Percentiles rank a stretch among this genome's conserved stretches.
Conservation (phyloP, 2,888 invertebrate species). For the Panorpa germanica region DNA sequence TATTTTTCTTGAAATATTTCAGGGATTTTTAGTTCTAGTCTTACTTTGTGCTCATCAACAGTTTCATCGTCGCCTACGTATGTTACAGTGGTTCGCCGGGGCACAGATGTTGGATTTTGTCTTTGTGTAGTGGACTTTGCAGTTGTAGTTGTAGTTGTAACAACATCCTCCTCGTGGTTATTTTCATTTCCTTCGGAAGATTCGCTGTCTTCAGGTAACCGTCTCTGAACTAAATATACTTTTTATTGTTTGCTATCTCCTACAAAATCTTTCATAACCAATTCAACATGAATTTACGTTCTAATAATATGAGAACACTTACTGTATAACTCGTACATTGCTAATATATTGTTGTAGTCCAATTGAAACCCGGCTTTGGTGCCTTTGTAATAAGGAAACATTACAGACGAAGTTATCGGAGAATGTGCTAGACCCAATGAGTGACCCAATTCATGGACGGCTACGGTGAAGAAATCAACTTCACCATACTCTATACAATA, state of each 20-base stretch:
- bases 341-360: constrained; percentile 53
- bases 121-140: too few species aligned
- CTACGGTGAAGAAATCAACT: constrained; percentile 47
- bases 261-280: constrained; percentile 1
- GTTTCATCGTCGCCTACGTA: constrained; percentile 28
- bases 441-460: constrained; percentile 62
- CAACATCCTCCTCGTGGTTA: constrained; percentile 12
- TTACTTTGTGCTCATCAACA: constrained; percentile 24
- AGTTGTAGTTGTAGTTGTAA: constrained; percentile 6
- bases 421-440: constrained; percentile 58
- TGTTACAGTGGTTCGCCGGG: constrained; percentile 14
- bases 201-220: constrained; percentile 15
- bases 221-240: constrained; percentile 16
- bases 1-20: too few species aligned
- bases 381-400: constrained; percentile 61
- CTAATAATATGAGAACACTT: constrained; percentile 22
- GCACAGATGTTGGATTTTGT: constrained; percentile 3
- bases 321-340: constrained; percentile 58
- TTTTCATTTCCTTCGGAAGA: constrained; percentile 7
- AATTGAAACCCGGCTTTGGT: constrained; percentile 25
- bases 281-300: constrained; percentile 8
- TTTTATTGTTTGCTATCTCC: constrained; percentile 9
- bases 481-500: too few species aligned
- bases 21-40: not conserved
- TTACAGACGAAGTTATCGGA: constrained; percentile 40